A percentile compares a stretch with the other conserved stretches of the same genome.
Evolutionary conservation across 2,888 invertebrate genomes (phyloP).

Genomic region (Pyrrhia umbra): DNA sequence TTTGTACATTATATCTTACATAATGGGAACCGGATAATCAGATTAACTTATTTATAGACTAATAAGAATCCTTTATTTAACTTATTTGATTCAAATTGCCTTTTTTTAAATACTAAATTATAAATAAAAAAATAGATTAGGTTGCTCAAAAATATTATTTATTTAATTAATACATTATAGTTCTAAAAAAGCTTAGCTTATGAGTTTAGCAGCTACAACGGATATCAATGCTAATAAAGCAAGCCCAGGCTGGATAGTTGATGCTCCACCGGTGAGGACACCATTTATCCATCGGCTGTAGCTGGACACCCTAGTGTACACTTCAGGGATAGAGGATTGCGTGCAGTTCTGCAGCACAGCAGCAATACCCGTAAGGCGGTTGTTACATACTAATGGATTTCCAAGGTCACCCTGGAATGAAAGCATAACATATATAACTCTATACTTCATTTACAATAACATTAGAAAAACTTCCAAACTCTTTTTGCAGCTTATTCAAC

Average conservation of each 20-base stretch:
- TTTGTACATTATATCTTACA: no score
- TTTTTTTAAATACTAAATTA: no score
- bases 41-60: no score
- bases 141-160: no score
- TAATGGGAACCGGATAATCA: no score
- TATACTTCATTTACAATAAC: no score
- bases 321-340: neutral
- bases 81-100: no score
- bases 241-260: neutral
- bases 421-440: no score
- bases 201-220: neutral
- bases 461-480: no score
- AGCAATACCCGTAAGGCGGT: neutral
- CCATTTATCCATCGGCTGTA: neutral
- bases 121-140: neutral
- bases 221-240: neutral
- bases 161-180: neutral
- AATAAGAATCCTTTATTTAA: no score
- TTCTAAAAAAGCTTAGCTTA: neutral
- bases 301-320: neutral
- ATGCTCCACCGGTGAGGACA: neutral
- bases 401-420: slow-evolving; percentile 12
- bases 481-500: no score
- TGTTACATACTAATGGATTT: neutral
- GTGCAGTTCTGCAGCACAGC: neutral